Conservation (phyloP, 1,140 invertebrate species). For the Orussus abietinus region DNA sequence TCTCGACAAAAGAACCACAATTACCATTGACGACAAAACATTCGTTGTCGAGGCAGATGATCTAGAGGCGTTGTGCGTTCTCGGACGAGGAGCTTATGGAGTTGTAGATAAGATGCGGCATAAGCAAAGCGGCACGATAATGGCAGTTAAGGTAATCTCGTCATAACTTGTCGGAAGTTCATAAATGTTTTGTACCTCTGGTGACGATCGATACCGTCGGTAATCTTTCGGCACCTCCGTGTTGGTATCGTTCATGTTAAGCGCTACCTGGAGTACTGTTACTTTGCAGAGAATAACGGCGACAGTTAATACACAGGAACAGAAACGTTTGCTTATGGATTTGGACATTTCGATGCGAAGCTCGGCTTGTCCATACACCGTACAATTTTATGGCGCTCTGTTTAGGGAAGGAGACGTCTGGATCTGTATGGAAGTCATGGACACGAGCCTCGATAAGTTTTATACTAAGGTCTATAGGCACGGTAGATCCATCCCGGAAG, state of each 20-base stretch:
- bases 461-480: conserved; percentile 82
- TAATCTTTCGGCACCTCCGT: too few relatives aligned
- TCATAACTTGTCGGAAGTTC: too few relatives aligned
- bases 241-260: too few relatives aligned
- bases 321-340: conserved; percentile 95
- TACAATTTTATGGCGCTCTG: conserved; percentile 96
- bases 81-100: conserved; percentile 93
- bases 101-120: conserved; percentile 96
- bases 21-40: conserved; percentile 79
- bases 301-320: conserved; percentile 87
- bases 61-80: conserved; percentile 78
- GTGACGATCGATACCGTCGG: too few relatives aligned
- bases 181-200: too few relatives aligned
- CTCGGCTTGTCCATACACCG: conserved; percentile 93
- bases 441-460: conserved; percentile 95
- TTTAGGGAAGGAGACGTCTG: conserved; percentile 95
- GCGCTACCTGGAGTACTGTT: too few relatives aligned
- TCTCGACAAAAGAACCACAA: conserved; percentile 79
- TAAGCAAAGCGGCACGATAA: conserved; percentile 79
- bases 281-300: conserved; percentile 80
- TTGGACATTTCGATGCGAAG: conserved; percentile 92
- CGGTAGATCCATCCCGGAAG: conserved; percentile 80
- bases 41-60: conserved; percentile 91
- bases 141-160: conserved; percentile 88
- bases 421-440: conserved; percentile 99